phyloP scores from a whole-genome alignment of 1,140 invertebrate genomes.

The Cryptotermes secundus region DNA sequence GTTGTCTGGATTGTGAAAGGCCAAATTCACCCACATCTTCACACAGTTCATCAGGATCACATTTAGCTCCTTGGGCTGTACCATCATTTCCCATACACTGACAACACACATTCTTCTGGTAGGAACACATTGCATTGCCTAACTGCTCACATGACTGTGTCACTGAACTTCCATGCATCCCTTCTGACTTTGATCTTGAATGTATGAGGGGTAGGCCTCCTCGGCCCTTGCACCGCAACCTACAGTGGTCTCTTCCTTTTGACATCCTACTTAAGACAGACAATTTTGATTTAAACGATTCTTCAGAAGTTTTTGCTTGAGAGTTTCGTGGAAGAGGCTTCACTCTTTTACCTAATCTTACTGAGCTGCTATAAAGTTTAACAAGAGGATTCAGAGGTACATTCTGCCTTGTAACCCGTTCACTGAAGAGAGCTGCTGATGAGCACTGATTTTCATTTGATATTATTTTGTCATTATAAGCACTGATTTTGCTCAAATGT shows the following conservation, averaged over 20 bases:
- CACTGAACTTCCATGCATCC: not conserved
- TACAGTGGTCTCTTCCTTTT: too few species aligned
- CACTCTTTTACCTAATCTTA: not conserved
- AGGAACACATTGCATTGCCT: not conserved
- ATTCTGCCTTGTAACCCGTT: not conserved
- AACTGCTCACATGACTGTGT: not conserved
- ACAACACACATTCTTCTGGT: not conserved
- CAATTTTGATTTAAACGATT: not conserved
- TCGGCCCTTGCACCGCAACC: too few species aligned
- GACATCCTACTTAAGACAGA: not conserved
- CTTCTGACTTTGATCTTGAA: not conserved
- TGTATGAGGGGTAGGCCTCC: too few species aligned
- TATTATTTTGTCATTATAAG: not conserved
- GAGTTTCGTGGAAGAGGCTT: not conserved
- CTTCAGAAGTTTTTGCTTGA: not conserved
- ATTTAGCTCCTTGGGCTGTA: too few species aligned
- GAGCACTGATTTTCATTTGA: not conserved
- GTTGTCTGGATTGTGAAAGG: too few species aligned
- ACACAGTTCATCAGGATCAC: too few species aligned
- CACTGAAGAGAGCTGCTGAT: not conserved
- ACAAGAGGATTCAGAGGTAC: not conserved
- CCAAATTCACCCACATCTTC: too few species aligned
- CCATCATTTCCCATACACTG: too few species aligned
- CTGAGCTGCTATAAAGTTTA: not conserved
- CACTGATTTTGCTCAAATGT: not conserved